These are phyloP conservation scores for Corticium candelabrum DNA, from an alignment of 37 sponge, comb jelly and placozoan genomes.

Conservation along the genomic window DNA sequence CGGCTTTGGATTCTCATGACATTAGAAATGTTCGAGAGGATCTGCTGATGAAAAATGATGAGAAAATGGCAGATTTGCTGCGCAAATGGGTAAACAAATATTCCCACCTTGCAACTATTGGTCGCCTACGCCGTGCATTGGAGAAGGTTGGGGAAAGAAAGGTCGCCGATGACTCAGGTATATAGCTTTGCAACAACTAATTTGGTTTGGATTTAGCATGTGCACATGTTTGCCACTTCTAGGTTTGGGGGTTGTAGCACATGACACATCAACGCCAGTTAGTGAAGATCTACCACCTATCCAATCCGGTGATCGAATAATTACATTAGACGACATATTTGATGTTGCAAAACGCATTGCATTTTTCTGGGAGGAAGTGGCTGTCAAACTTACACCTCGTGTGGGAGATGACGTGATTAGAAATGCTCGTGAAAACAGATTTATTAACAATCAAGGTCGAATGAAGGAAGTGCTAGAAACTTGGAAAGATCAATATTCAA, in stretches of 20 bases:
- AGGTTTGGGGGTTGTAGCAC: too few relatives aligned
- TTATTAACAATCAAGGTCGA: neutral
- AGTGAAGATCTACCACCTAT: too few relatives aligned
- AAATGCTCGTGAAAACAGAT: neutral
- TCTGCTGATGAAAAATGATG: neutral
- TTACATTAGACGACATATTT: neutral
- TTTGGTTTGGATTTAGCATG: too few relatives aligned
- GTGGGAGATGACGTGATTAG: neutral
- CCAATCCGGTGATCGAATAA: neutral
- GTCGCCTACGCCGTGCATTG: too few relatives aligned
- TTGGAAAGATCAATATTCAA: neutral
- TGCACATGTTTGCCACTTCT: too few relatives aligned
- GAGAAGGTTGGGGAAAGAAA: too few relatives aligned
- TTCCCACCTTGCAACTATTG: too few relatives aligned
- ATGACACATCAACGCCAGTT: too few relatives aligned
- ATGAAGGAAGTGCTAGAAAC: neutral
- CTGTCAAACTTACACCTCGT: neutral
- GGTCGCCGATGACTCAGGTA: too few relatives aligned
- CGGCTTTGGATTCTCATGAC: neutral
- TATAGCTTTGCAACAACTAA: too few relatives aligned
- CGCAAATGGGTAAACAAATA: too few relatives aligned
- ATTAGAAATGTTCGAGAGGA: neutral
- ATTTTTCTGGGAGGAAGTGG: neutral
- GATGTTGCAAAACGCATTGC: neutral
- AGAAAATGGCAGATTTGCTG: neutral